A percentile compares a stretch with the other conserved stretches of the same genome.
These are phyloP conservation scores for Plutomurus gul DNA, from an alignment of 1,140 invertebrate species.

Conservation along the genomic window DNA sequence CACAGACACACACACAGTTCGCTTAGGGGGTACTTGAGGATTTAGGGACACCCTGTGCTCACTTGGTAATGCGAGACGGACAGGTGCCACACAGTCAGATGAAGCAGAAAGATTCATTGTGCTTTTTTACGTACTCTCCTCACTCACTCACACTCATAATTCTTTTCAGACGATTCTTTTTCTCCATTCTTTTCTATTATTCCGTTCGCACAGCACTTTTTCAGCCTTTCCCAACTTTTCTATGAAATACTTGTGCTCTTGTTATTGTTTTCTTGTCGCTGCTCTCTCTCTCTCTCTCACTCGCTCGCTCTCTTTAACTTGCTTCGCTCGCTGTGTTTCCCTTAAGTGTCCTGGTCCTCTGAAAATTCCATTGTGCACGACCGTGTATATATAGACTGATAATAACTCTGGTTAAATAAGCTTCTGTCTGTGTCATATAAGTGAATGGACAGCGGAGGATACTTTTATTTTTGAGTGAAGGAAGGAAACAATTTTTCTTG, in stretches of 20 bases:
- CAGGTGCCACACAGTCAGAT: slow-evolving; percentile 22
- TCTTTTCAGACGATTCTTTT: slow-evolving; percentile 17
- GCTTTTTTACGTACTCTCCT: slow-evolving; percentile 29
- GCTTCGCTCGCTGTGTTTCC: too few relatives aligned
- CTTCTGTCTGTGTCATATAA: too few relatives aligned
- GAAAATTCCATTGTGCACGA: too few relatives aligned
- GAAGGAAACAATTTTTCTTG: neutral
- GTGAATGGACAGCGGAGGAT: too few relatives aligned
- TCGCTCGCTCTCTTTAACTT: neutral
- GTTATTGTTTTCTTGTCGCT: neutral
- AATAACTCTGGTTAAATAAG: too few relatives aligned
- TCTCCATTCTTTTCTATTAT: slow-evolving; percentile 3
- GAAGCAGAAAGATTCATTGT: slow-evolving; percentile 29
- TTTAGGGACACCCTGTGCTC: slow-evolving; percentile 24
- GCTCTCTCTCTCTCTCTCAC: neutral
- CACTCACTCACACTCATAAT: too few relatives aligned
- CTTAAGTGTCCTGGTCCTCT: too few relatives aligned
- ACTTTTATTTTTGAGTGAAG: neutral
- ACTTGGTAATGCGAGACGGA: slow-evolving; percentile 25
- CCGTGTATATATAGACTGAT: too few relatives aligned
- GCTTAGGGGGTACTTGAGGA: slow-evolving; percentile 22
- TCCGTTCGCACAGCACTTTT: neutral
- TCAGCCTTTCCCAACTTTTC: slow-evolving; percentile 20
- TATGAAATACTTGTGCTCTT: slow-evolving; percentile 18
- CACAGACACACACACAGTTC: too few relatives aligned